Evolutionary conservation across 2,888 invertebrate species (phyloP), one percentile per base, ranked within the genome.

Genomic region (Laspeyria flexula): DNA sequence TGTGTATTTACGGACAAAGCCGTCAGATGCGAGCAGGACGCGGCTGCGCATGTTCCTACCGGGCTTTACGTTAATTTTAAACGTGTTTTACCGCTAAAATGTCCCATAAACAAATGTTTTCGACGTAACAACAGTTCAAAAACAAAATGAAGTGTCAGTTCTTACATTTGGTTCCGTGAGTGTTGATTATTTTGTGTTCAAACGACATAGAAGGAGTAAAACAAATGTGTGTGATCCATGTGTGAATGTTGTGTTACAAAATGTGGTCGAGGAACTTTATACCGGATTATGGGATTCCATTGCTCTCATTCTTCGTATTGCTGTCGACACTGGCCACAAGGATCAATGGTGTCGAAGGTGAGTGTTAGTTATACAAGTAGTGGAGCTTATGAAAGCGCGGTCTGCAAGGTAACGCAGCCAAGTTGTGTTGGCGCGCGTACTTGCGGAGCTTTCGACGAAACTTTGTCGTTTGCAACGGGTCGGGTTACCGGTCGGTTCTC

Each of bases 191-290:
- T 81, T 75, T 74, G 91, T 90, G 90, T 68, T 82, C 64, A 82
- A 85, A 84, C 88, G 78, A 88, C 85, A 86, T 78, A 85, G 81
- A 83, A 85, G 86, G 86, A 85, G 88, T 88, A 86, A 90, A 91
- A 90, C 90, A 90, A 92, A 92, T 92, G 92, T 91, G 91, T 92
- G 90, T 88, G 89, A 85, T 90, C 88, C 90, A 89, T 91, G 90
- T 91, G 93, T 92, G 88, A 89, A 90, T 93, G 92, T 93, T 90
- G 90, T 93, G 93, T 81, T 86, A 80, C 90, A 94, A 93, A 93
- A 94, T 94, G 94, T 94, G 94, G 94, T 94, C 94, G 93, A 94
- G 93, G 90, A 93, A 94, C 93, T 93, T 93, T 92, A 92, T 88
- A 92, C 93, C 93, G 94, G 94, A 94, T 93, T 94, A 94, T 93